These are phyloP conservation scores for Palythoa heliodiscus DNA, from an alignment of 92 coral and sea anemone genomes.

Conservation along the genomic window DNA sequence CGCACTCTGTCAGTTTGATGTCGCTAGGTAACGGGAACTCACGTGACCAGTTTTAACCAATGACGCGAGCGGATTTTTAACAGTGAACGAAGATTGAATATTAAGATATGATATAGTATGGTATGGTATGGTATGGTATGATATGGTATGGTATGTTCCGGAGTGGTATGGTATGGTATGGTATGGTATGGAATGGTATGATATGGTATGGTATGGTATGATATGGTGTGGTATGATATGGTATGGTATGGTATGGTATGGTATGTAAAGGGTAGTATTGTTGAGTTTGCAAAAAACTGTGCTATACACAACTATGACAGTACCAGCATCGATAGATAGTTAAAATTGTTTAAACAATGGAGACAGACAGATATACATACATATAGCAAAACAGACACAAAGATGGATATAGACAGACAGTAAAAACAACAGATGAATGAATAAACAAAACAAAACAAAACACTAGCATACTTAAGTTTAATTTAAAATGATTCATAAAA, in stretches of 20 bases:
- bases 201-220: neutral
- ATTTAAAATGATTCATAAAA: neutral
- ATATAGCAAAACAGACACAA: neutral
- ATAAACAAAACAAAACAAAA: neutral
- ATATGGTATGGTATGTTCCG: neutral
- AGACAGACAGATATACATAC: neutral
- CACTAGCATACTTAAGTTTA: neutral
- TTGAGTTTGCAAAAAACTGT: no score
- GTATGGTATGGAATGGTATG: neutral
- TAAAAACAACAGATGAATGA: no score
- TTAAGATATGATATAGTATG: neutral
- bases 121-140: neutral
- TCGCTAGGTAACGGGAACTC: no score
- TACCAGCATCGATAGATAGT: neutral
- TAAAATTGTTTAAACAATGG: no score
- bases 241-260: no score
- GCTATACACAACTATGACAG: neutral
- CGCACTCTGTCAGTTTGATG: neutral
- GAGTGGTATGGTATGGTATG: neutral
- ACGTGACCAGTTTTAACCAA: no score
- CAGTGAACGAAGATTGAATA: neutral
- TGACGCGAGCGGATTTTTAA: no score
- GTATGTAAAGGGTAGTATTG: no score
- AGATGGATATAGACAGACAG: neutral
- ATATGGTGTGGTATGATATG: no score